A percentile compares a stretch with the other conserved stretches of the same genome.
These are phyloP conservation scores for Columbina picui DNA, from an alignment of 2,113 vertebrate genomes.

Conservation along the genomic window DNA sequence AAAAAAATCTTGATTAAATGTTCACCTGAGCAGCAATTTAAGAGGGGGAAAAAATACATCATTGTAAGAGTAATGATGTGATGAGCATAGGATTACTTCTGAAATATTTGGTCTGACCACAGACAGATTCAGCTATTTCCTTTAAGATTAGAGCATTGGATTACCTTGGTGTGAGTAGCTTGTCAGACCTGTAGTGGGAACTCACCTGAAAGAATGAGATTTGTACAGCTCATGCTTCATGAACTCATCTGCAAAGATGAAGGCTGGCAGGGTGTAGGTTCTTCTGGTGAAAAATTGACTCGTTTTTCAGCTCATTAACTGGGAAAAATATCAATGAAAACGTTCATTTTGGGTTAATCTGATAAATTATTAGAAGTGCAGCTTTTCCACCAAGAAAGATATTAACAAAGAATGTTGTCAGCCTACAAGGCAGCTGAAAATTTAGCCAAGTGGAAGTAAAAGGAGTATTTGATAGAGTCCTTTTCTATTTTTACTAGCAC, in stretches of 20 bases:
- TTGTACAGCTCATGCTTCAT: neutral
- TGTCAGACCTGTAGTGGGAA: neutral
- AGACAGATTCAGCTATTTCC: neutral
- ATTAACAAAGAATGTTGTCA: neutral
- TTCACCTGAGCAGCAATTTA: neutral
- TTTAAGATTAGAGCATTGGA: neutral
- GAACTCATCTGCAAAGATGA: neutral
- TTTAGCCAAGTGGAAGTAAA: neutral
- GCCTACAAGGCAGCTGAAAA: neutral
- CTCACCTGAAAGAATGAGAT: neutral
- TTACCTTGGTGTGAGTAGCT: neutral
- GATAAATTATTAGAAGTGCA: neutral
- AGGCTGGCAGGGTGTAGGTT: neutral
- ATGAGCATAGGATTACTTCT: neutral
- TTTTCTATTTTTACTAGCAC: neutral
- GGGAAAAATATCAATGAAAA: neutral
- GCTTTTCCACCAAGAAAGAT: neutral
- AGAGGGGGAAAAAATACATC: fast-evolving
- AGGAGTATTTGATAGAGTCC: neutral
- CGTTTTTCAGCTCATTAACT: neutral
- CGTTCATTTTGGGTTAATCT: neutral
- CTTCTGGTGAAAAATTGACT: neutral
- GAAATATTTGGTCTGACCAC: neutral
- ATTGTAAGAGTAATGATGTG: neutral
- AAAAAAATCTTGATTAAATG: neutral